phyloP scores from a whole-genome alignment of 2,113 vertebrate genomes.

The Callipepla squamata region DNA sequence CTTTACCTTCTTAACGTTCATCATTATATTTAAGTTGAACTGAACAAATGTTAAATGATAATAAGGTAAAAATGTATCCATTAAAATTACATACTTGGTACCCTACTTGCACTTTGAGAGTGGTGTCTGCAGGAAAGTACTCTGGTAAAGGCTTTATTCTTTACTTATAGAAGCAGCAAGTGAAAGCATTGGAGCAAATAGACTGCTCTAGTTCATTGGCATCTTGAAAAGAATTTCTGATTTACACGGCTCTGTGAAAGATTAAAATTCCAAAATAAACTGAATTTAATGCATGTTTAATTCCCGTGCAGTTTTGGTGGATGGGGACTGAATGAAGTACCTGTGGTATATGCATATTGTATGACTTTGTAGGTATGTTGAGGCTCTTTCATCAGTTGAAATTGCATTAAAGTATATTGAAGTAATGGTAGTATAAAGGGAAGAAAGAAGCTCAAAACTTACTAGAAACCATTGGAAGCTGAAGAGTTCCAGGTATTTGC shows the following conservation, averaged over 20 bases:
- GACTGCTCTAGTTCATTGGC: not conserved
- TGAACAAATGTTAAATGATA: not conserved
- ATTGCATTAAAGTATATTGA: not conserved
- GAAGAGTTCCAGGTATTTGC: not conserved
- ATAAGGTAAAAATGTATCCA: not conserved
- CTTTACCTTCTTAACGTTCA: not conserved
- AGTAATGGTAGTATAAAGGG: not conserved
- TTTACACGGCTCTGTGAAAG: not conserved
- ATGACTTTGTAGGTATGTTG: not conserved
- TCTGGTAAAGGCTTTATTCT: not conserved
- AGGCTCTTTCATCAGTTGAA: not conserved
- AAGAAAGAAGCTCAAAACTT: not conserved
- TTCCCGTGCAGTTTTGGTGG: not conserved
- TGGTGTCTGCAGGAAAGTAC: not conserved
- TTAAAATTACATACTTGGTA: not conserved
- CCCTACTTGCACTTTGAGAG: not conserved
- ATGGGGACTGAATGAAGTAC: not conserved
- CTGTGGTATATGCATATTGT: not conserved
- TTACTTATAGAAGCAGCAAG: not conserved
- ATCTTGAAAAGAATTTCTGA: not conserved
- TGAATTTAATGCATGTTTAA: not conserved
- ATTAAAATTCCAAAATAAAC: not conserved
- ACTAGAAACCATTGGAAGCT: not conserved
- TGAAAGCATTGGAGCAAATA: not conserved
- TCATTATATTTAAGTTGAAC: not conserved